Conservation (phyloP, 2,113 vertebrate species). For the Gorsachius goisagi region DNA sequence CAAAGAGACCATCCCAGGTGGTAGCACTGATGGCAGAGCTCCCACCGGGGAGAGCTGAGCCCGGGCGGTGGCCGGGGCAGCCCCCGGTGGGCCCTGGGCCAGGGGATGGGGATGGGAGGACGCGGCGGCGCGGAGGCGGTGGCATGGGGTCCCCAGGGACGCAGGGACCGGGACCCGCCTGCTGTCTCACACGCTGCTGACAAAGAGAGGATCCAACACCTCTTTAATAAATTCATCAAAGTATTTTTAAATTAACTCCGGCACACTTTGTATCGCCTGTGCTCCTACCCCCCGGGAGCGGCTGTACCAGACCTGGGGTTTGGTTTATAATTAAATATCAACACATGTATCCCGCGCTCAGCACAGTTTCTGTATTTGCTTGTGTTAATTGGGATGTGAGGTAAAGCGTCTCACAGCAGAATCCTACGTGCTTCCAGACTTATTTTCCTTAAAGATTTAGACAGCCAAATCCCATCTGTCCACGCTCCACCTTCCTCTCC, state of each 20-base stretch:
- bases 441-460: not conserved
- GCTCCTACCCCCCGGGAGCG: slow-evolving; percentile 14
- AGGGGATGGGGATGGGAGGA: not conserved
- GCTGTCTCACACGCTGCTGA: not conserved
- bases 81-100: not conserved
- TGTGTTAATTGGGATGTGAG: slow-evolving; percentile 51
- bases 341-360: slow-evolving; percentile 40
- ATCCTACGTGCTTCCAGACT: not conserved
- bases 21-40: not conserved
- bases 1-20: not conserved
- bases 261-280: not conserved
- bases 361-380: slow-evolving; percentile 26
- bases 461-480: not conserved
- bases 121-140: accelerated
- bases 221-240: slow-evolving; percentile 18
- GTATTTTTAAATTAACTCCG: not conserved
- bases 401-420: not conserved
- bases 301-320: slow-evolving; percentile 3
- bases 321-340: slow-evolving; percentile 57
- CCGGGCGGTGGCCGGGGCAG: not conserved
- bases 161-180: not conserved
- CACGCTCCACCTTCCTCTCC: not conserved
- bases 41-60: not conserved
- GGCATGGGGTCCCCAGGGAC: not conserved
- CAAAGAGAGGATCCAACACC: not conserved